Conservation (phyloP, 2,113 vertebrate species). For the Pagrus major region DNA sequence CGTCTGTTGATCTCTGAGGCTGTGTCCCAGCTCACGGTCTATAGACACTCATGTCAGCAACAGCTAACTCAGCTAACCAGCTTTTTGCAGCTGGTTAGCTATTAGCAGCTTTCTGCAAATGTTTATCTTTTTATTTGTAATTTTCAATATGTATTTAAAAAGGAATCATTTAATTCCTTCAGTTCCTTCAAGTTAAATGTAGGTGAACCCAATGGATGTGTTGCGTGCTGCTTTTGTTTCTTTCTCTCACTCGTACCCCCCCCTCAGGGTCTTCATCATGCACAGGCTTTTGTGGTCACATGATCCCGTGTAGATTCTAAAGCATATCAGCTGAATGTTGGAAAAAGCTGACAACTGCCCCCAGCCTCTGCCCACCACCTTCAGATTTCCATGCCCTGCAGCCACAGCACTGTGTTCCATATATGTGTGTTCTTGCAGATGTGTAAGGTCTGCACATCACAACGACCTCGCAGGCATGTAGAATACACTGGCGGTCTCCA, state of each 20-base stretch:
- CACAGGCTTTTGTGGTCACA: conserved; percentile 25
- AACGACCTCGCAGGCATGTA: conserved; percentile 12
- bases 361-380: conserved; percentile 11
- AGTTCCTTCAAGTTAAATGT: not conserved
- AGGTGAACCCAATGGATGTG: not conserved
- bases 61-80: no score
- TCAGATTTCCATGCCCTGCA: conserved; percentile 23
- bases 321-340: conserved; percentile 26
- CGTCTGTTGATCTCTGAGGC: no score
- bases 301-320: conserved; percentile 27
- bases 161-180: not conserved
- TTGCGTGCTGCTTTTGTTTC: not conserved
- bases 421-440: conserved; percentile 38
- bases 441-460: conserved; percentile 14
- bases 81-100: no score
- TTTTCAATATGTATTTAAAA: not conserved
- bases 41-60: no score
- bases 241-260: not conserved
- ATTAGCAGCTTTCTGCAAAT: no score
- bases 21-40: no score
- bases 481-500: not conserved
- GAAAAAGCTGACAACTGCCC: conserved; percentile 21
- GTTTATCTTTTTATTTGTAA: not conserved
- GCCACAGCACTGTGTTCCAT: conserved; percentile 6
- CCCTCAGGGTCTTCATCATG: not conserved